Evolutionary conservation across 2,888 invertebrate species (phyloP), one percentile per base, ranked within the genome.

Genomic region (Eupithecia vulgata): DNA sequence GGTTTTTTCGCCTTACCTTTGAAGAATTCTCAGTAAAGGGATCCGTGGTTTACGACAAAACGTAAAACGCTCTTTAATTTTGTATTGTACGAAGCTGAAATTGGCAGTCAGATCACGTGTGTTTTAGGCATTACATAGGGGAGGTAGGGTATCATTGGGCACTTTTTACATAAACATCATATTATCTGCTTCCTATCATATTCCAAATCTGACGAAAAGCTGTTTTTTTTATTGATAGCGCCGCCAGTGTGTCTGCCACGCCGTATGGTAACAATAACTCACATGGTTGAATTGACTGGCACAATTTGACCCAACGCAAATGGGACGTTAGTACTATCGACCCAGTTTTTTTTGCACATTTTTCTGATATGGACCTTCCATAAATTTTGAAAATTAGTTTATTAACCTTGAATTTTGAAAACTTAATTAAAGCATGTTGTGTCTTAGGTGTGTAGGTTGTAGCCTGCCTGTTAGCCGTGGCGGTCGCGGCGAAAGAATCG

Each of bases 1-100:
- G 76, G 25, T 80, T 78, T 83, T 37, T 76, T 78, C 81, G 79
- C 79, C 80, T 82, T 82, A 76, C 74, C 82, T 81, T 81, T 78
- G 76, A 80, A 82, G 82, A 83, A 85, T 83, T 84, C 83, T 83
- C 84, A 84, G 85, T 83, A 83, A 82, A 84, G 84, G 85, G 83
- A 81, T 80, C 74, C 78, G 78, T 78, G 85, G 84, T 87, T 88
- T 88, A 87, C 84, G 87, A 84, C 83, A 73, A 79, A 85, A 85
- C 88, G 88, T 89, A 87, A 88, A 88, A 83, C 81, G 81, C 78
- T 83, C 87, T 88, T 89, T 89, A 89, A 87, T 88, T 85, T 87
- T 88, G 87, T 85, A 89, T 87, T 87, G 87, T 87, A 78, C 79
- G 80, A 79, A 78, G 82, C 85, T 80, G 79, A 84, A 86, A 86